phyloP scores from a whole-genome alignment of 2,797 vertebrate species.

The Halcyon leucocephala region DNA sequence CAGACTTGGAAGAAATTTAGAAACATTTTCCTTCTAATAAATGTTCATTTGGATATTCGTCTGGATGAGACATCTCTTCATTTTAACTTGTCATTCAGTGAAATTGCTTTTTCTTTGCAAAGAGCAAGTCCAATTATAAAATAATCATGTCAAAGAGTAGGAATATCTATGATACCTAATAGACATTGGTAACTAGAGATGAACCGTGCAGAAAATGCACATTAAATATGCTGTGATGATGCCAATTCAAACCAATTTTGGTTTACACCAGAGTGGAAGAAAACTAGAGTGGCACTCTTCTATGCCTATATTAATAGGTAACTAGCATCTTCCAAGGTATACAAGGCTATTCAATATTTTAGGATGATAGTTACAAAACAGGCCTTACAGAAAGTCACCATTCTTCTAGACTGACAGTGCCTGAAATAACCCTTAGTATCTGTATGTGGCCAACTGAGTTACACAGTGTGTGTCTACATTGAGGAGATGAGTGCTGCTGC shows the following conservation, averaged over 20 bases:
- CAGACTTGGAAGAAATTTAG: background rate
- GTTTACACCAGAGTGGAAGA: background rate
- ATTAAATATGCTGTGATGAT: background rate
- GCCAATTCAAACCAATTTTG: background rate
- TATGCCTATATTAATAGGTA: background rate
- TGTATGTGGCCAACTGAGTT: background rate
- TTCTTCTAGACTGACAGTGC: background rate
- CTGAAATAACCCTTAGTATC: background rate
- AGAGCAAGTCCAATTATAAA: background rate
- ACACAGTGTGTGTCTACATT: background rate
- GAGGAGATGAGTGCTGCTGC: background rate
- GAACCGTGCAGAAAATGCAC: background rate
- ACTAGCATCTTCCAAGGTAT: background rate
- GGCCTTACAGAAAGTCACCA: background rate
- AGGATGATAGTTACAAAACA: background rate
- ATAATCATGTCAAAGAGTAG: background rate
- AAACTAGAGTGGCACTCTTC: background rate
- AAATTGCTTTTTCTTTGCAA: background rate
- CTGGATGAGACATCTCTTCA: background rate
- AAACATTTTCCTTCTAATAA: background rate
- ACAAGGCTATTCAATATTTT: background rate
- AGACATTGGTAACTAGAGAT: background rate
- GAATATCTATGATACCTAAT: background rate
- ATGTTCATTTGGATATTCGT: background rate
- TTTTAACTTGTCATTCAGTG: background rate